Base-by-base conservation (phyloP, 2,888 invertebrate species). In the Brachyptera risi region DNA sequence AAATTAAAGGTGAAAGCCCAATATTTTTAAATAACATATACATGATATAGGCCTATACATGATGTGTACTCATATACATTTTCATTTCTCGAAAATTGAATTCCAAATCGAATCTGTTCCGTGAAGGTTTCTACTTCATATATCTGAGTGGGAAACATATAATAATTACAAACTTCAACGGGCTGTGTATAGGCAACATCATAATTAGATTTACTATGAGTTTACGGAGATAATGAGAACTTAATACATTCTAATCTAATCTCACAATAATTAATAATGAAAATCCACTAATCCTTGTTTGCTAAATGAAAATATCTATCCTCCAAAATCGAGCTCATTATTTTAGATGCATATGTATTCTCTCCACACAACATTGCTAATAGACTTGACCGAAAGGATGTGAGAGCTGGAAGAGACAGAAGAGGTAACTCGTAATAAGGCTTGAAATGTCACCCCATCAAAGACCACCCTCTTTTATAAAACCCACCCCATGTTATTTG, bases 171-270 rank as follows among this genome's bases (percentile, higher is more conserved):
- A n/a, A n/a, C n/a, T n/a, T n/a, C n/a, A n/a, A n/a, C n/a, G n/a
- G n/a, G n/a, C n/a, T n/a, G n/a, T n/a, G n/a, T n/a, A n/a, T n/a
- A n/a, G n/a, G n/a, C n/a, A n/a, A n/a, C n/a, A n/a, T 42, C 42
- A 19, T 42, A 42, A 58, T 47, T 50, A 38, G 49, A 58, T 47
- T 56, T 27, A 19, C 42, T 21, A 26, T 35, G 26, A 17, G 50
- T 27, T 27, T 51, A 17, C 17, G 24, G 26, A 23, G 56, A 56
- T 56, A 56, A 56, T 56, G 40, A 38, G 40, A 42, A 31, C 23
- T 42, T 51, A 51, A 51, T 56, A 42, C 40, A 38, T 17, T 3
- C 13, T 38, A 42, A 56, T 56, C 56, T 42, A 56, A 40, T 56
- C 42, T 24, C 38, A 17, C 56, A n/a, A 31, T 31, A 42, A 42